A percentile compares a stretch with the other conserved stretches of the same genome.
phyloP scores from a whole-genome alignment of 2,113 vertebrate species.

The Myotis yumanensis region DNA sequence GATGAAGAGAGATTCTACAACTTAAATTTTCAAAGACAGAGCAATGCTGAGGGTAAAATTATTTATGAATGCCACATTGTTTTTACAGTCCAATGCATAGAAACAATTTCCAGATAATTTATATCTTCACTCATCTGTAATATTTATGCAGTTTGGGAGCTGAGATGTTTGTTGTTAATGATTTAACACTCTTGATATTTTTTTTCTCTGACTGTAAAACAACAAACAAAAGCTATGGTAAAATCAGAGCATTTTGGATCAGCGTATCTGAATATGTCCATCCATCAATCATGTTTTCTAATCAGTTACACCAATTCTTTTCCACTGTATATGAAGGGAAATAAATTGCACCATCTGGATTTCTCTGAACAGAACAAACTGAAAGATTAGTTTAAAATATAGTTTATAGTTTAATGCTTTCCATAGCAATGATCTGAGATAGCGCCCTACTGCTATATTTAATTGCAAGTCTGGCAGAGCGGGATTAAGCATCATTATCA shows the following conservation, averaged over 20 bases:
- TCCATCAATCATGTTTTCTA: constrained; percentile 46
- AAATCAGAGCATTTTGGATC: constrained; percentile 41
- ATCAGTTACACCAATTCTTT: constrained; percentile 20
- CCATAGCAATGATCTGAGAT: constrained; percentile 22
- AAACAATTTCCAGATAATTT: constrained; percentile 63
- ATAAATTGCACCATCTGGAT: constrained; percentile 26
- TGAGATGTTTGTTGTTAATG: constrained; percentile 63
- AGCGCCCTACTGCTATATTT: constrained; percentile 47
- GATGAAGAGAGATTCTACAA: constrained; percentile 62
- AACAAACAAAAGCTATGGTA: constrained; percentile 1
- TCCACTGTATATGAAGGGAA: constrained; percentile 34
- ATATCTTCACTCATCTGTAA: constrained; percentile 19
- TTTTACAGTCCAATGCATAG: constrained; percentile 34
- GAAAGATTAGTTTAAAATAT: neutral
- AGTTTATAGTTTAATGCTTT: neutral
- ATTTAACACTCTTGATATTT: neutral
- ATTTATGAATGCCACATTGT: constrained; percentile 65
- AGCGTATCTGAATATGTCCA: constrained; percentile 7
- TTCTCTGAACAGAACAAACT: neutral
- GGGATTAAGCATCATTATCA: constrained; percentile 43
- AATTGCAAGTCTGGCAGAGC: constrained; percentile 21
- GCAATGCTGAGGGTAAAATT: constrained; percentile 49
- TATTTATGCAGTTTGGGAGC: constrained; percentile 57
- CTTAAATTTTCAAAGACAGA: constrained; percentile 68
- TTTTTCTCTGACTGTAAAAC: neutral